These are phyloP conservation scores for Aphelenchoides avenae DNA, from an alignment of 1,140 invertebrate species.

Conservation along the genomic window DNA sequence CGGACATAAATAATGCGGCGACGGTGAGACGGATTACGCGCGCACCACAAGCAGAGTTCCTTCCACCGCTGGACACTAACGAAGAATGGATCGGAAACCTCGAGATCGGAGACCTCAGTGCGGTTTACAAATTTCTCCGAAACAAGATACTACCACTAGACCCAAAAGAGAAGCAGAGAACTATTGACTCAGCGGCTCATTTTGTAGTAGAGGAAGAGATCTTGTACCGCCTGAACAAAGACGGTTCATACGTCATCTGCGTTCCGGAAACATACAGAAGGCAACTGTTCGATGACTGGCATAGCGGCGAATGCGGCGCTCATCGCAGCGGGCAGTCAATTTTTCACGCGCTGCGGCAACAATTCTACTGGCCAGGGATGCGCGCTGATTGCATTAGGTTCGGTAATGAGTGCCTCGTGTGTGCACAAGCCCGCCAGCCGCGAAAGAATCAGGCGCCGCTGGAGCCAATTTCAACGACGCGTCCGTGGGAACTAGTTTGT, in stretches of 20 bases:
- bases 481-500: background rate
- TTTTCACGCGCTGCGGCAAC: background rate
- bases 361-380: constrained; percentile 16
- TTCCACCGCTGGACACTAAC: too few species aligned
- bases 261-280: background rate
- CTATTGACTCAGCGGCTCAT: too few species aligned
- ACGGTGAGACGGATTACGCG: too few species aligned
- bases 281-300: constrained; percentile 4
- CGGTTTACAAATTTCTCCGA: too few species aligned
- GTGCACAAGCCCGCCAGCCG: background rate
- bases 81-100: background rate
- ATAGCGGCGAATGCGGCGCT: background rate
- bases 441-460: background rate
- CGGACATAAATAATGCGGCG: too few species aligned
- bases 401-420: background rate
- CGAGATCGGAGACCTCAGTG: background rate
- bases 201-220: too few species aligned
- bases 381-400: background rate
- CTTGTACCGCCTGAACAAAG: too few species aligned
- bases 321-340: constrained; percentile 5
- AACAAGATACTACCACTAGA: too few species aligned
- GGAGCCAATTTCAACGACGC: background rate
- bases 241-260: too few species aligned
- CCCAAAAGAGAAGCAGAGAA: background rate
- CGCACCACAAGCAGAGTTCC: too few species aligned